Evolutionary conservation across 2,797 vertebrate genomes (phyloP).

Genomic region (Melanotaenia pygmaea): DNA sequence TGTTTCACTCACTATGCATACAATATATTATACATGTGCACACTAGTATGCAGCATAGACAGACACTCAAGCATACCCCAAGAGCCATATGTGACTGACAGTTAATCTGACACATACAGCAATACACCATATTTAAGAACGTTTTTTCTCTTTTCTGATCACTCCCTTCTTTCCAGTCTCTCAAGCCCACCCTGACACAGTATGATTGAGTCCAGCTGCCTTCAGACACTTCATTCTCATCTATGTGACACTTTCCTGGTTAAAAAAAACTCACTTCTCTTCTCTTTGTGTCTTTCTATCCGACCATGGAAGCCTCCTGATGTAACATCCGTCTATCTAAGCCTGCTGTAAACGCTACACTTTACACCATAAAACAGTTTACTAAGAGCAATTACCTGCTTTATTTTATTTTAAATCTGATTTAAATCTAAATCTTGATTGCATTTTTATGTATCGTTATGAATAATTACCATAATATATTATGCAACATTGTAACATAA

Average conservation of each 20-base stretch:
- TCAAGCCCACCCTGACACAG: conserved; percentile 53
- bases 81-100: conserved; percentile 38
- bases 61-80: conserved; percentile 1
- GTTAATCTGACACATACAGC: conserved; percentile 58
- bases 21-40: not conserved
- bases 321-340: conserved; percentile 39
- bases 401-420: conserved; percentile 8
- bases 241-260: conserved; percentile 57
- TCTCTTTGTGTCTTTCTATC: conserved; percentile 45
- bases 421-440: not conserved
- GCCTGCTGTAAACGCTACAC: conserved; percentile 9
- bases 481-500: not conserved
- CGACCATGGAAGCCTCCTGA: conserved; percentile 44
- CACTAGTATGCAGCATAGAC: not conserved
- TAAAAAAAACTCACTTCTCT: conserved; percentile 48
- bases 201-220: conserved; percentile 78
- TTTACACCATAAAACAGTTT: conserved; percentile 14
- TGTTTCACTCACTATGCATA: not conserved
- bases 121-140: conserved; percentile 54
- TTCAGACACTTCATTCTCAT: conserved; percentile 74
- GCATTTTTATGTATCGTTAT: not conserved
- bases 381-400: conserved; percentile 4
- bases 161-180: conserved; percentile 54
- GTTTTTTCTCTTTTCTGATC: conserved; percentile 67
- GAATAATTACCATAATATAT: not conserved